These are phyloP conservation scores for Apistogramma diplotaenia DNA, from an alignment of 2,113 vertebrate species.

Conservation along the genomic window DNA sequence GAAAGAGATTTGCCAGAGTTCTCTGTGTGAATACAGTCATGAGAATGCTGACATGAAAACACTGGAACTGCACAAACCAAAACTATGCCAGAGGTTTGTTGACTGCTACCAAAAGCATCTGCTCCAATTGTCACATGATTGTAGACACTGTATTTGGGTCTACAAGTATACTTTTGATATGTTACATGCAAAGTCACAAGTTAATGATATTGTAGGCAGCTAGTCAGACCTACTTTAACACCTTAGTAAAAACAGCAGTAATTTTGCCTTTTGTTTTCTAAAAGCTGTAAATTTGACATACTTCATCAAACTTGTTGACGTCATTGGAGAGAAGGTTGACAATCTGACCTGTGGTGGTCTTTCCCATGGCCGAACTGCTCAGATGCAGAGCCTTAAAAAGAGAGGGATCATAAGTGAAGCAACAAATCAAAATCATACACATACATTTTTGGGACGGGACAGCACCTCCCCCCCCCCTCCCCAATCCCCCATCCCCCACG, in stretches of 20 bases:
- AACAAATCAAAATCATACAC: background rate
- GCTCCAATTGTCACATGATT: no score
- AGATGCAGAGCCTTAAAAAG: constrained; percentile 85
- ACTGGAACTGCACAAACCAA: background rate
- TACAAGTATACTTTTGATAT: no score
- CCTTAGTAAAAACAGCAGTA: background rate
- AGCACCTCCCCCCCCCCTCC: background rate
- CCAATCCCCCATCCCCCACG: background rate
- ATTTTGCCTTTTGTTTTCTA: background rate
- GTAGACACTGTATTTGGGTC: no score
- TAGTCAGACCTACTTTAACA: background rate
- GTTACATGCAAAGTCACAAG: background rate
- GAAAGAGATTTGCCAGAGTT: background rate
- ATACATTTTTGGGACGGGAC: no score
- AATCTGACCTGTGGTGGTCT: constrained; percentile 96
- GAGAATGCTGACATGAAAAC: background rate
- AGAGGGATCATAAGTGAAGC: background rate
- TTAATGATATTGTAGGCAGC: background rate
- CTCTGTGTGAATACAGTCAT: background rate
- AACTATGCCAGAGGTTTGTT: no score
- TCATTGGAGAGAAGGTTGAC: constrained; percentile 97
- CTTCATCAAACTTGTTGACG: constrained; percentile 96
- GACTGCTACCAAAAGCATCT: no score
- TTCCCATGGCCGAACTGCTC: constrained; percentile 85
- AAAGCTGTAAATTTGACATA: constrained; percentile 47